Conservation (phyloP, 1,140 invertebrate genomes). For the Rhagoletis zephyria region DNA sequence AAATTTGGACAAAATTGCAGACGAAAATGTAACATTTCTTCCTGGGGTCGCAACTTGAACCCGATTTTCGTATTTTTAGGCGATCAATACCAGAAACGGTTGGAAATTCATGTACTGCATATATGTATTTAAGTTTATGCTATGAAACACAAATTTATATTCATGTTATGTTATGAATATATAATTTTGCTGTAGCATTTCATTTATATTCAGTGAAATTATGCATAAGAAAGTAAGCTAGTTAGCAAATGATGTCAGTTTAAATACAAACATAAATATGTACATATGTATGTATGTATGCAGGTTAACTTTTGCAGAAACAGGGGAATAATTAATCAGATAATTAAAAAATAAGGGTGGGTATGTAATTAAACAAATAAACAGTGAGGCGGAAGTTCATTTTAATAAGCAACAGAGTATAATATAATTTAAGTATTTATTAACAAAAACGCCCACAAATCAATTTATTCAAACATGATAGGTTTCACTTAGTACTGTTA, state of each 20-base stretch:
- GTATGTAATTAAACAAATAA: neutral
- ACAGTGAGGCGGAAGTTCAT: neutral
- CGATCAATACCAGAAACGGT: too few species aligned
- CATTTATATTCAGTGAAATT: slow-evolving; percentile 45
- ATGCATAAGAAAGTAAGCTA: slow-evolving; percentile 40
- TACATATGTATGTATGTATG: neutral
- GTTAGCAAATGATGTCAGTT: neutral
- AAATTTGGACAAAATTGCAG: too few species aligned
- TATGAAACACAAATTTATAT: neutral
- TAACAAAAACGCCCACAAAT: too few species aligned
- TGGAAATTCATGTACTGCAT: too few species aligned
- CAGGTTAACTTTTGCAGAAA: neutral
- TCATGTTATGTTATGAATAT: neutral
- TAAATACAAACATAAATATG: too few species aligned
- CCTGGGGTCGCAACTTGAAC: too few species aligned
- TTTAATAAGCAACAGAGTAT: neutral
- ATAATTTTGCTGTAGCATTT: neutral
- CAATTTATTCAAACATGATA: too few species aligned
- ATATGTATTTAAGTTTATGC: too few species aligned
- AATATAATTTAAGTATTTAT: too few species aligned
- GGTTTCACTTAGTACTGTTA: too few species aligned
- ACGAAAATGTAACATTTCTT: too few species aligned
- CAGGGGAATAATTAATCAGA: neutral
- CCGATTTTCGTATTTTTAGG: too few species aligned
- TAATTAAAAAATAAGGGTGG: neutral